Base-by-base conservation (phyloP, 1,140 invertebrate species). In the Listronotus oregonensis region DNA sequence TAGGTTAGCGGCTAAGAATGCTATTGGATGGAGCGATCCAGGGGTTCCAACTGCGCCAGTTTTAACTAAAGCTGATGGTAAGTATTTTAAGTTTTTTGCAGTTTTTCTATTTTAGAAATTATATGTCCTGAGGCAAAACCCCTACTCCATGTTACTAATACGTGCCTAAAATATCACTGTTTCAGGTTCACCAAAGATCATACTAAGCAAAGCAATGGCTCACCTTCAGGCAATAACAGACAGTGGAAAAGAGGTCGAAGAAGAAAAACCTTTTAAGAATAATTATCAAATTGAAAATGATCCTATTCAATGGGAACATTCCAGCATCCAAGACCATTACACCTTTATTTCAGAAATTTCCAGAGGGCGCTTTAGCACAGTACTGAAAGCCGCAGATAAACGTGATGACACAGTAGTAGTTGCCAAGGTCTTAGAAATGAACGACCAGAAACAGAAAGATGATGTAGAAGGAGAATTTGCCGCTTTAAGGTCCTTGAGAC, bases 21-120 rank as follows among this genome's bases (percentile, higher is more conserved):
- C 88, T 37, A 94, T 98, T 74, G 96, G 96, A n/a, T 95, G 93
- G 92, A 91, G 92, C 75, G 90, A 91, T 52, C 86, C 87, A 67
- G 90, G 92, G 44, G 88, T 92, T 31, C 86, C 89, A 0, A 89
- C 90, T 6, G 83, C 86, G 64, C 75, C 88, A 0, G 79, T 90
- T 7, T 87, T 87, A 71, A 93, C 92, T 0, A 85, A 85, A 66
- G 82, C 84, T 54, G 75, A 81, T 14, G 90, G 89, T 66, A 64
- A 62, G n/a, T 44, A 57, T 17, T 15, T 9, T 4, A 10, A 11
- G 1, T 9, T 42, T 18, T 27, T 49, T 12, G 46, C 11, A 10
- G 46, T 40, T n/a, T 12, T 40, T n/a, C 5, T 1, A 40, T n/a
- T 56, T 3, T 56, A 56, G 10, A 18, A 1, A 31, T 15, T 12